Percentiles rank a stretch among this genome's conserved stretches.
Evolutionary conservation across 2,888 invertebrate species (phyloP).

Genomic region (Microdon myrmicae): DNA sequence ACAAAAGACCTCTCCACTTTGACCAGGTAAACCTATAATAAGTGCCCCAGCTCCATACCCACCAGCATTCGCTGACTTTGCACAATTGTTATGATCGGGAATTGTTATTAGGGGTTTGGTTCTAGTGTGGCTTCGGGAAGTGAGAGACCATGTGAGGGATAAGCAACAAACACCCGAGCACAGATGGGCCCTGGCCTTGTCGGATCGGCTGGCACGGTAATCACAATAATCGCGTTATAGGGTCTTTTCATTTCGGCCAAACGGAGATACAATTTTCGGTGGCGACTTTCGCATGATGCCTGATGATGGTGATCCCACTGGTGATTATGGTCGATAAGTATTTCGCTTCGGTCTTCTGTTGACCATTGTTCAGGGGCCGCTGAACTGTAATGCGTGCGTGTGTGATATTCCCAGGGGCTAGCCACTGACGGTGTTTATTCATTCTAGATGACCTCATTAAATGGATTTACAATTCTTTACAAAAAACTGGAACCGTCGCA

Average conservation of each 20-base stretch:
- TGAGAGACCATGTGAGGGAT: too few species aligned
- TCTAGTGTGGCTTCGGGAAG: slow-evolving; percentile 6
- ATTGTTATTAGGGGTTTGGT: slow-evolving; percentile 33
- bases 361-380: slow-evolving; percentile 4
- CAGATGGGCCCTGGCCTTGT: slow-evolving; percentile 13
- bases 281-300: slow-evolving; percentile 15
- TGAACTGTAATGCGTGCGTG: neutral
- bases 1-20: slow-evolving; percentile 51
- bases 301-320: slow-evolving; percentile 16
- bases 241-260: slow-evolving; percentile 27
- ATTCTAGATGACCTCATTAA: slow-evolving; percentile 44
- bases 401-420: neutral
- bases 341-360: neutral
- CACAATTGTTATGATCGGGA: slow-evolving; percentile 46
- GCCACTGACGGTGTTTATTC: slow-evolving; percentile 7
- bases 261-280: slow-evolving; percentile 19
- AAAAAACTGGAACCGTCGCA: too few species aligned
- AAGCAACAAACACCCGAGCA: neutral
- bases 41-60: slow-evolving; percentile 30
- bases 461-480: slow-evolving; percentile 43
- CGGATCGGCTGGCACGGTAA: slow-evolving; percentile 28
- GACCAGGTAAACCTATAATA: slow-evolving; percentile 51
- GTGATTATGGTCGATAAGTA: slow-evolving; percentile 8
- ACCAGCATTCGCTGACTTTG: slow-evolving; percentile 22
- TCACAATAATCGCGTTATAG: slow-evolving; percentile 43